These are phyloP conservation scores for Platorchestia sp. DNA, from an alignment of 1,140 invertebrate genomes.

Conservation along the genomic window DNA sequence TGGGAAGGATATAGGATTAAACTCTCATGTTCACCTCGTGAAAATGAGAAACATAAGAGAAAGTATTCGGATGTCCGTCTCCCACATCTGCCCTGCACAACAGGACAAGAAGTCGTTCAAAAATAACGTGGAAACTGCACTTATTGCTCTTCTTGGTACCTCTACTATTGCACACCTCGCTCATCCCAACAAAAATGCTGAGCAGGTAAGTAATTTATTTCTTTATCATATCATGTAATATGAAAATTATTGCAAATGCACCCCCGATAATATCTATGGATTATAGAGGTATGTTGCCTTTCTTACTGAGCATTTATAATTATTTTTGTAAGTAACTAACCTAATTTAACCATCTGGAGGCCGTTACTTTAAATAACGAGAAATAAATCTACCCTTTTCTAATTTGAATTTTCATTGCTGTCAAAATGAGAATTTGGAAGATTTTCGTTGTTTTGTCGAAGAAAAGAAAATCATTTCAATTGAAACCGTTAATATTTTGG, in stretches of 20 bases:
- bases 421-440: too few relatives aligned
- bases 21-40: not conserved
- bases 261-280: not conserved
- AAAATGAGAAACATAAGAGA: not conserved
- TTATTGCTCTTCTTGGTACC: conserved; percentile 62
- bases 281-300: not conserved
- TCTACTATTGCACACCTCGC: conserved; percentile 62
- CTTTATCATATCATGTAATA: not conserved
- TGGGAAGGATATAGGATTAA: not conserved
- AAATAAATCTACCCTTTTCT: too few relatives aligned
- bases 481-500: too few relatives aligned
- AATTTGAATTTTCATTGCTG: too few relatives aligned
- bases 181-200: conserved; percentile 62
- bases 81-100: not conserved
- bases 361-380: not conserved
- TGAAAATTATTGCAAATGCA: not conserved
- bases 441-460: too few relatives aligned
- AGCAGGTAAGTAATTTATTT: conserved; percentile 61
- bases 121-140: conserved; percentile 62
- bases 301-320: not conserved
- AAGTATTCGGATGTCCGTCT: conserved; percentile 16
- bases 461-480: too few relatives aligned
- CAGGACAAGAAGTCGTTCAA: conserved; percentile 58
- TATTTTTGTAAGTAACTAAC: not conserved
- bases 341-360: not conserved